A percentile compares a stretch with the other conserved stretches of the same genome.
Conservation (phyloP, 2,113 vertebrate genomes). For the Trochalopteron elliotii region DNA sequence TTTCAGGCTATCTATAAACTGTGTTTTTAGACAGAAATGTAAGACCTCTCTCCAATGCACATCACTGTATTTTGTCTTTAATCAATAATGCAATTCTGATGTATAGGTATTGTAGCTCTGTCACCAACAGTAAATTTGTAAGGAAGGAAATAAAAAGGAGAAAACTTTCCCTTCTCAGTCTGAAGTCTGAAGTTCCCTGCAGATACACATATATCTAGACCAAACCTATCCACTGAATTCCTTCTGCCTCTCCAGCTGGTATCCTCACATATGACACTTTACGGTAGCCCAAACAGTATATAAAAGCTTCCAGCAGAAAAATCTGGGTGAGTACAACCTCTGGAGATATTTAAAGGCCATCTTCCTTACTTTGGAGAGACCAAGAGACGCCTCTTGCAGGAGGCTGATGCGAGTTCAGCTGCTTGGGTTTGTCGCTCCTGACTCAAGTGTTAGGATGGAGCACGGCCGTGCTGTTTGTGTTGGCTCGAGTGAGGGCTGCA, state of each 20-base stretch:
- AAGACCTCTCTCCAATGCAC: background rate
- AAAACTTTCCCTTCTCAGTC: background rate
- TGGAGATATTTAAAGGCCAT: background rate
- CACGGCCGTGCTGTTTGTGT: background rate
- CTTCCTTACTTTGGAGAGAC: conserved; percentile 11
- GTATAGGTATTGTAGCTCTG: background rate
- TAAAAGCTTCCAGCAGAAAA: background rate
- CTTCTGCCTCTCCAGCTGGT: background rate
- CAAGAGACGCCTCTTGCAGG: background rate
- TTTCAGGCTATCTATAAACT: background rate
- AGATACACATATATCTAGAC: background rate
- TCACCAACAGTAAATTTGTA: background rate
- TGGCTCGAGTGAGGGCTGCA: background rate
- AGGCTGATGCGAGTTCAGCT: conserved; percentile 12
- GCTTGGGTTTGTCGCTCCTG: conserved; percentile 31
- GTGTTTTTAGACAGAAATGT: background rate
- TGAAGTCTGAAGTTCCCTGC: background rate
- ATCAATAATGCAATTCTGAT: background rate
- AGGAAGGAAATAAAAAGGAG: background rate
- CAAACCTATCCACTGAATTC: background rate
- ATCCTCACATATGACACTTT: background rate
- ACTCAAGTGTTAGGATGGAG: background rate
- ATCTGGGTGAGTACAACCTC: background rate
- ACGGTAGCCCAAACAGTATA: background rate
- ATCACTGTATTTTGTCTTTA: background rate